A percentile compares a stretch with the other conserved stretches of the same genome.
phyloP scores from a whole-genome alignment of 2,113 vertebrate species.

The Caranx melampygus region DNA sequence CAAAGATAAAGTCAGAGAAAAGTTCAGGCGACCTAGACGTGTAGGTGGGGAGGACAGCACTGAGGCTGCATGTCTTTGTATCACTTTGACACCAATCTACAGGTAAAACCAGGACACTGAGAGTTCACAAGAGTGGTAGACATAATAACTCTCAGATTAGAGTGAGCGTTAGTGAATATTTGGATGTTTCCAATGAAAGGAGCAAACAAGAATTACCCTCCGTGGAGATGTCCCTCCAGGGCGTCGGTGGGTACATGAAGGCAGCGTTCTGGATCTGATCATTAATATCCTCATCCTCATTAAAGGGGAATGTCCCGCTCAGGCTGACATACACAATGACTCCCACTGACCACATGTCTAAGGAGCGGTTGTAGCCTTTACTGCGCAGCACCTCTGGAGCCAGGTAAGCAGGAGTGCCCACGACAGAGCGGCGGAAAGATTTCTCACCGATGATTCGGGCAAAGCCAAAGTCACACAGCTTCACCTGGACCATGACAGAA shows the following conservation, averaged over 20 bases:
- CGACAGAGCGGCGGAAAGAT: conserved; percentile 95
- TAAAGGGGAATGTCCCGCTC: conserved; percentile 97
- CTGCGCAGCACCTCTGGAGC: conserved; percentile 96
- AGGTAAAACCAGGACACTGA: not conserved
- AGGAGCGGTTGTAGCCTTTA: conserved; percentile 97
- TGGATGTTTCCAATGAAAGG: not conserved
- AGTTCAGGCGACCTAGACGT: conserved; percentile 56
- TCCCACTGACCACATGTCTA: conserved; percentile 99
- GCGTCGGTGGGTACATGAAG: conserved; percentile 97
- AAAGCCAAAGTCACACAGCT: conserved; percentile 98
- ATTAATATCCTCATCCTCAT: conserved; percentile 98
- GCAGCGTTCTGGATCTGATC: conserved; percentile 99
- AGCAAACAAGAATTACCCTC: conserved; percentile 85
- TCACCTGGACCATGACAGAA: conserved; percentile 86
- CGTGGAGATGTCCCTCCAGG: conserved; percentile 96
- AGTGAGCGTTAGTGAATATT: not conserved
- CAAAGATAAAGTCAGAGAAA: conserved; percentile 6
- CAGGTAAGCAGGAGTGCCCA: conserved; percentile 96
- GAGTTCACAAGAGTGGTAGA: not conserved
- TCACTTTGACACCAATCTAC: conserved; percentile 35
- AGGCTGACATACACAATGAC: conserved; percentile 98
- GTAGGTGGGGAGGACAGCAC: conserved; percentile 54
- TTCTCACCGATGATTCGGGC: conserved; percentile 98
- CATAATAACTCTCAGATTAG: not conserved
- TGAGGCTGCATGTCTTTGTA: conserved; percentile 33